These are phyloP conservation scores for Morinoia aosen DNA, from an alignment of 2,888 invertebrate genomes.

Conservation along the genomic window DNA sequence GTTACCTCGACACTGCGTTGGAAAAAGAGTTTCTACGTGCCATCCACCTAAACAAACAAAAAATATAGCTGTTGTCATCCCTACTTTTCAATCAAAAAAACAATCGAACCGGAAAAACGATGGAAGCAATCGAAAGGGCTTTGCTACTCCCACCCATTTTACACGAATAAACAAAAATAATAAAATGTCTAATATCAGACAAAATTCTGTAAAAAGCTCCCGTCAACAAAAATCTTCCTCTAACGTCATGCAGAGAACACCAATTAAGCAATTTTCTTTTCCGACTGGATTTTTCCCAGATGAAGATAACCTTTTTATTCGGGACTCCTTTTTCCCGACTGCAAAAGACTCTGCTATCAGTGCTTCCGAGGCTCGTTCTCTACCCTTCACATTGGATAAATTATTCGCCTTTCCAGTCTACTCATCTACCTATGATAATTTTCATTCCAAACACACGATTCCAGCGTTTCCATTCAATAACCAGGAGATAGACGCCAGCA, in stretches of 20 bases:
- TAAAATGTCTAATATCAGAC: neutral
- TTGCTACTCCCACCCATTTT: neutral
- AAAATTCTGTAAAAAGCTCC: neutral
- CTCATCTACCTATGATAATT: conserved; percentile 31
- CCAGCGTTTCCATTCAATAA: conserved; percentile 18
- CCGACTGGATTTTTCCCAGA: neutral
- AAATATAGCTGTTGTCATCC: neutral
- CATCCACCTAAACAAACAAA: neutral
- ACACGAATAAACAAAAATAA: neutral
- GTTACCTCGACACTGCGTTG: neutral
- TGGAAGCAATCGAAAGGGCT: neutral
- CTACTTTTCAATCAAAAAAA: conserved; percentile 1
- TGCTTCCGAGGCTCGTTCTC: neutral
- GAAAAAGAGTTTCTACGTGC: neutral
- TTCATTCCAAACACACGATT: conserved; percentile 46
- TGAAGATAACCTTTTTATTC: neutral
- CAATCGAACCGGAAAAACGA: neutral
- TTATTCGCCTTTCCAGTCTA: conserved; percentile 29
- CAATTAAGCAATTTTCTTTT: neutral
- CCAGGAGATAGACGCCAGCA: neutral
- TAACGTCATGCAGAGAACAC: neutral
- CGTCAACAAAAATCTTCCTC: neutral
- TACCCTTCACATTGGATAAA: neutral
- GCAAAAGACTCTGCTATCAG: neutral
- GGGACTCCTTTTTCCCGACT: neutral